Evolutionary conservation across 2,113 vertebrate genomes (phyloP).

Genomic region (Hemiprocne comata): DNA sequence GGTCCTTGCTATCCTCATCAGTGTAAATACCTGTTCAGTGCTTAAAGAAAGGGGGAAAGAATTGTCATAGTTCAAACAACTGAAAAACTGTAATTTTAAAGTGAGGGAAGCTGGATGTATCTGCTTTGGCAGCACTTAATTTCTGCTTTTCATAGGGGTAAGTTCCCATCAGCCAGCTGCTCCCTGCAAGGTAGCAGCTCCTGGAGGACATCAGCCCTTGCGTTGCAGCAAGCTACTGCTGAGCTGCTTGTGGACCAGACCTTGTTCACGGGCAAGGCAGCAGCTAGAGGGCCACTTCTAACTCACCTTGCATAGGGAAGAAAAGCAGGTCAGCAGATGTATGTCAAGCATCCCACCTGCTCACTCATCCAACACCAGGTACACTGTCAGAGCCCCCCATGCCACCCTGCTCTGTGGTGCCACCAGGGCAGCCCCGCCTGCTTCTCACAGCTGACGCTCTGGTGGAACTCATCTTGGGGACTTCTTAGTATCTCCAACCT

Average conservation of each 20-base stretch:
- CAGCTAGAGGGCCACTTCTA: neutral
- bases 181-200: neutral
- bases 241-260: neutral
- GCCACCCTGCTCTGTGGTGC: neutral
- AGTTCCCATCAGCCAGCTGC: neutral
- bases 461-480: neutral
- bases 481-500: neutral
- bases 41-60: neutral
- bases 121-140: neutral
- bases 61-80: neutral
- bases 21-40: neutral
- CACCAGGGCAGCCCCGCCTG: neutral
- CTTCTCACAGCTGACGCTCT: neutral
- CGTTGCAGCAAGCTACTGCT: neutral
- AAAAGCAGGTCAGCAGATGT: accelerated
- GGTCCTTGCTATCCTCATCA: neutral
- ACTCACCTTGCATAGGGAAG: neutral
- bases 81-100: neutral
- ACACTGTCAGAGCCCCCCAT: accelerated
- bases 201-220: neutral
- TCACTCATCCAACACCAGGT: neutral
- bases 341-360: too few relatives aligned
- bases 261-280: neutral
- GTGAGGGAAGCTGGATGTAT: neutral
- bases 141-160: neutral